A percentile compares a stretch with the other conserved stretches of the same genome.
These are phyloP conservation scores for Amyelois transitella DNA, from an alignment of 1,140 invertebrate species.

Conservation along the genomic window DNA sequence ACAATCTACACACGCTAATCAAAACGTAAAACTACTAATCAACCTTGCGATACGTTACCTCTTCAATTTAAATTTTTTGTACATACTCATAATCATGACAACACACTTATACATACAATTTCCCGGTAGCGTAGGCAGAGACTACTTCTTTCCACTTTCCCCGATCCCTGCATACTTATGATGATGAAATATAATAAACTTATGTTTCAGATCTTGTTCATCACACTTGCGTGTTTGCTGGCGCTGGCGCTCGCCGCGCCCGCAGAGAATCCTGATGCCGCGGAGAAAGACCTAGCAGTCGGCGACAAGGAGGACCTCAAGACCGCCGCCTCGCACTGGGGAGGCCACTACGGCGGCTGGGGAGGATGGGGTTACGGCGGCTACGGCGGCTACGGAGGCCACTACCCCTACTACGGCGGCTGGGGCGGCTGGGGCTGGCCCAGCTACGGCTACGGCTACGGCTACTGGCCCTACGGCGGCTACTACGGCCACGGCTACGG, in stretches of 20 bases:
- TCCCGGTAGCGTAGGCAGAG: no score
- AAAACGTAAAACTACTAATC: no score
- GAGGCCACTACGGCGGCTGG: slow-evolving; percentile 33
- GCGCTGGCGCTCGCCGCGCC: slow-evolving; percentile 34
- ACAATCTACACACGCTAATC: no score
- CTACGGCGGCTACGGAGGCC: slow-evolving; percentile 35
- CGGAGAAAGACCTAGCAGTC: slow-evolving; percentile 19
- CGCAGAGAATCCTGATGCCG: slow-evolving; percentile 29
- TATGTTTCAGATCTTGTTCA: slow-evolving; percentile 29
- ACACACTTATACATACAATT: not conserved
- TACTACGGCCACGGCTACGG: slow-evolving; percentile 25
- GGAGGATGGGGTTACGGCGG: slow-evolving; percentile 25
- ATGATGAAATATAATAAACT: not conserved
- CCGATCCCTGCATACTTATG: not conserved
- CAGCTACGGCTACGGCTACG: slow-evolving; percentile 41
- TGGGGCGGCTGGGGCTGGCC: slow-evolving; percentile 47
- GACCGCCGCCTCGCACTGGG: slow-evolving; percentile 57
- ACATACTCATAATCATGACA: not conserved
- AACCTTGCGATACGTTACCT: no score
- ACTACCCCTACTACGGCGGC: slow-evolving; percentile 38
- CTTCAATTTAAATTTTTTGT: no score
- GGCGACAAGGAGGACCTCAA: slow-evolving; percentile 57
- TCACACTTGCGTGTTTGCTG: slow-evolving; percentile 25
- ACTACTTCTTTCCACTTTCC: no score
- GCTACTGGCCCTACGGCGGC: slow-evolving; percentile 36